Evolutionary conservation across 2,113 vertebrate species (phyloP).

Genomic region (Actenoides hombroni): DNA sequence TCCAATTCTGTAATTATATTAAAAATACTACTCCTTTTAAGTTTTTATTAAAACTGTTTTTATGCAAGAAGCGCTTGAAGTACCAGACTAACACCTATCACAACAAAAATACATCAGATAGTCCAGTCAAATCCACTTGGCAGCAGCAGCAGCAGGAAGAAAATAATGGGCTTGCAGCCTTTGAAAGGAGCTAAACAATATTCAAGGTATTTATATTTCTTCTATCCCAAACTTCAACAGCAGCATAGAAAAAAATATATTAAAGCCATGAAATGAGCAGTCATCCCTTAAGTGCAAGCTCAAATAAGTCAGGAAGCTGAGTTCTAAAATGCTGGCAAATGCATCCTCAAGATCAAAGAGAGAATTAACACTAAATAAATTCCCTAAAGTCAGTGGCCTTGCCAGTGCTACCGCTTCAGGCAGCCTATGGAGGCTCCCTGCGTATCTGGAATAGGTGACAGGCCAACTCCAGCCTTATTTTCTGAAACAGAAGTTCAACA

Average conservation of each 20-base stretch:
- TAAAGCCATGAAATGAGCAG: neutral
- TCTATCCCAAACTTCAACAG: neutral
- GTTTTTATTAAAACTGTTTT: neutral
- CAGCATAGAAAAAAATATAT: neutral
- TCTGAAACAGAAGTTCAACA: neutral
- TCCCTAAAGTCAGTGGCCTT: neutral
- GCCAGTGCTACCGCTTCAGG: neutral
- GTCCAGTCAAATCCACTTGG: neutral
- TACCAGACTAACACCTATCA: neutral
- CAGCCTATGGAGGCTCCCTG: neutral
- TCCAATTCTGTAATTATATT: neutral
- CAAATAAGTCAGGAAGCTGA: neutral
- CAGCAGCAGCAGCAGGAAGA: neutral
- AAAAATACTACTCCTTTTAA: neutral
- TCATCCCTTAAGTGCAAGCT: neutral
- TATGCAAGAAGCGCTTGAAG: neutral
- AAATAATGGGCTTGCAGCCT: neutral
- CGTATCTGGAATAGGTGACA: neutral
- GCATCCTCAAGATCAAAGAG: neutral
- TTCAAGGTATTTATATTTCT: neutral
- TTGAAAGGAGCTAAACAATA: neutral
- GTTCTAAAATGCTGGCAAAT: neutral
- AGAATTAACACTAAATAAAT: neutral
- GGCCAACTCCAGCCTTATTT: neutral
- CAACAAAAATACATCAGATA: neutral